A percentile compares a stretch with the other conserved stretches of the same genome.
phyloP scores from a whole-genome alignment of 2,113 vertebrate species.

The Nibea albiflora region DNA sequence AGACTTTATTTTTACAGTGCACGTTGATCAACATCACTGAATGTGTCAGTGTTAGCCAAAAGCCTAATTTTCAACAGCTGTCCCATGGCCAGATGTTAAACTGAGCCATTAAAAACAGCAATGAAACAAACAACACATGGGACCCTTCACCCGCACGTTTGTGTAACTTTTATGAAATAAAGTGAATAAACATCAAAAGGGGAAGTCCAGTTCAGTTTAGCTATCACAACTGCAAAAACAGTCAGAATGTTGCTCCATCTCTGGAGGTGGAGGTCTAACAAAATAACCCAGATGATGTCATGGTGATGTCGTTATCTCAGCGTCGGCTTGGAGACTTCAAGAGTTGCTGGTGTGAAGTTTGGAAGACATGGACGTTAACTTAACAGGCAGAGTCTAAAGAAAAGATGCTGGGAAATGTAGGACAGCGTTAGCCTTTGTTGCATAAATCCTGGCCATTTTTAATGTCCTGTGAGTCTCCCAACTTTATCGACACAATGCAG shows the following conservation, averaged over 20 bases:
- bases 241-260: not conserved
- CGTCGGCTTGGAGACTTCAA: too few species aligned
- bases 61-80: not conserved
- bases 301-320: too few species aligned
- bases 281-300: too few species aligned
- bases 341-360: too few species aligned
- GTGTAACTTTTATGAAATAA: not conserved
- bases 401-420: too few species aligned
- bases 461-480: too few species aligned
- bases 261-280: not conserved
- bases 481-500: too few species aligned
- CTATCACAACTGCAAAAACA: not conserved
- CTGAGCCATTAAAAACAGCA: not conserved
- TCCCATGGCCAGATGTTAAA: not conserved
- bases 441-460: too few species aligned
- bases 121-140: not conserved
- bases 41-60: not conserved
- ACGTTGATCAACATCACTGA: not conserved
- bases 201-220: not conserved
- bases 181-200: not conserved
- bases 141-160: not conserved
- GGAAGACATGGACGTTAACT: too few species aligned
- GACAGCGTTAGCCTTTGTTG: too few species aligned
- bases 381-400: too few species aligned
- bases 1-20: not conserved